Evolutionary conservation across 2,113 vertebrate species (phyloP), one percentile per base, ranked within the genome.

Genomic region (Sander lucioperca): DNA sequence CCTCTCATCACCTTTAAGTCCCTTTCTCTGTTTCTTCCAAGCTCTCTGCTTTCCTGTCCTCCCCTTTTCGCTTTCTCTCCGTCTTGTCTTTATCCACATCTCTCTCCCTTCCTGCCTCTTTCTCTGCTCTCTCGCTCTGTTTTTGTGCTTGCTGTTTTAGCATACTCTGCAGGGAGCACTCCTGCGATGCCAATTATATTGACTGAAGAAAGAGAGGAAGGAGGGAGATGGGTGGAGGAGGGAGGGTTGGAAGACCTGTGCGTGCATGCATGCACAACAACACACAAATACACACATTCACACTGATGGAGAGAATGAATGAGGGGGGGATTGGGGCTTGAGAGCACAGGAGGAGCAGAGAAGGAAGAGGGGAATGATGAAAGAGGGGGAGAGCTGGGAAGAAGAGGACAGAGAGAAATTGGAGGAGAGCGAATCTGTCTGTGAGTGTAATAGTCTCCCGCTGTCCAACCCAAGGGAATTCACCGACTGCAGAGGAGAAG

Each of bases 121-220:
- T 71, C 78, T 79, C 77, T 79, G 67, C 83, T 80, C 83, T 82
- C 83, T 82, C 76, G 73, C 83, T 85, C 79, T 87, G 80, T 91
- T 84, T 90, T 89, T 86, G 88, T 90, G 90, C 88, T 84, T 84
- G 90, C 90, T 88, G 91, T 94, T 93, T 93, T 93, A 94, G 91
- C 91, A 92, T 89, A 89, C 90, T 94, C 93, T 94, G 92, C 91
- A 92, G 94, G 93, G 93, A 95, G 91, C 89, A 71, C 91, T 93
- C 89, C 92, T 93, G 88, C 88, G 87, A 93, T 94, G 93, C 94
- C 93, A 94, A 95, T 95, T 95, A 95, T 93, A 94, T 92, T 92
- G 92, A 95, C 93, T 93, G 91, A 92, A 91, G 92, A 93, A 92
- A 85, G 75, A 79, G 84, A 61, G 65, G 33, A 65, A 61, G 33